phyloP scores from a whole-genome alignment of 1,140 invertebrate species.

The Zelostemma sp. region DNA sequence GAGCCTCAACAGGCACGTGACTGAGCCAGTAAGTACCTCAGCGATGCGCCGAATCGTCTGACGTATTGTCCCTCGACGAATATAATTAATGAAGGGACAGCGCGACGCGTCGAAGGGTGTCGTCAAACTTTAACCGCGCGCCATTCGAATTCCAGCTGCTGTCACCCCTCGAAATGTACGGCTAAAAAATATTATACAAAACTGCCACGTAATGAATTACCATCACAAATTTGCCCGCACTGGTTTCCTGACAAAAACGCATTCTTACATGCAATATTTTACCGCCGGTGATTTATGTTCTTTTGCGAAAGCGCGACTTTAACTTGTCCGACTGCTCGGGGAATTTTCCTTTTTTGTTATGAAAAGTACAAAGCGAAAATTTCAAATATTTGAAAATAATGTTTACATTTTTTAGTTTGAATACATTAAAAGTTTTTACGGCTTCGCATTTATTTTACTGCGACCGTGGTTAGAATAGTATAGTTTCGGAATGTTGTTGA shows the following conservation, averaged over 20 bases:
- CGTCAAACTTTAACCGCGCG: constrained; percentile 13
- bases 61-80: constrained; percentile 37
- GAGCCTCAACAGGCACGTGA: constrained; percentile 21
- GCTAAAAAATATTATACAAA: constrained; percentile 10
- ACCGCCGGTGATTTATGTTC: not conserved
- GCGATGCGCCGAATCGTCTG: constrained; percentile 35
- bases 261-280: not conserved
- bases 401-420: too few species aligned
- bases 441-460: too few species aligned
- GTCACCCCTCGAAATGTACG: constrained; percentile 1
- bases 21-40: constrained; percentile 27
- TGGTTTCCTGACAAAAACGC: not conserved
- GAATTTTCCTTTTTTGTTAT: too few species aligned
- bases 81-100: constrained; percentile 48
- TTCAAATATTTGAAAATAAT: too few species aligned
- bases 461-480: too few species aligned
- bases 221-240: not conserved
- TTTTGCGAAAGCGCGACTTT: not conserved
- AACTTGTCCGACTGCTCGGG: too few species aligned
- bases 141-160: constrained; percentile 37
- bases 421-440: too few species aligned
- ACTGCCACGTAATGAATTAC: constrained; percentile 18
- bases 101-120: constrained; percentile 31
- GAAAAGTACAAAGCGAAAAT: too few species aligned
- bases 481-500: too few species aligned